These are phyloP conservation scores for Zaprionus vittiger DNA, from an alignment of 1,140 invertebrate species.

Conservation along the genomic window DNA sequence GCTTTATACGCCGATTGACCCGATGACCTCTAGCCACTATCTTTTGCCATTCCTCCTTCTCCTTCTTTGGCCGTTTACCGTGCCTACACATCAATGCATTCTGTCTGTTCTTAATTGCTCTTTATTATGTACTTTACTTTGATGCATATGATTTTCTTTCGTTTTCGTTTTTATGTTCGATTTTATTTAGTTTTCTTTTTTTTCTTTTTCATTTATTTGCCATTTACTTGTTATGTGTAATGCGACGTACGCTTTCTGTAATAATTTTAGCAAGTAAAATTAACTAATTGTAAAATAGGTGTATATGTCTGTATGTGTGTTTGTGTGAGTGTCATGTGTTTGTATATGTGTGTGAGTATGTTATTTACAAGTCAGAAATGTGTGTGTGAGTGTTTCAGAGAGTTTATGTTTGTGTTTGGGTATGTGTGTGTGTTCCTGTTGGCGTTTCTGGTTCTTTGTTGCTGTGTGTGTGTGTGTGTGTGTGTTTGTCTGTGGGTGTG, in stretches of 20 bases:
- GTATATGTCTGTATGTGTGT: conserved; percentile 35
- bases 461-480: conserved; percentile 2
- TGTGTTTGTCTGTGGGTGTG: conserved; percentile 26
- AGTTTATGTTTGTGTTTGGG: conserved; percentile 23
- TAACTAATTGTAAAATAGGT: conserved; percentile 78
- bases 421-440: conserved; percentile 29
- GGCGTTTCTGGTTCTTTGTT: not conserved
- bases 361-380: conserved; percentile 71
- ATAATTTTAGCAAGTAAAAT: conserved; percentile 69
- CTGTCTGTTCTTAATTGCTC: conserved; percentile 26
- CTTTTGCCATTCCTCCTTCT: conserved; percentile 36
- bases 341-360: conserved; percentile 37
- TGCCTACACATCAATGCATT: conserved; percentile 18
- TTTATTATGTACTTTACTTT: conserved; percentile 61
- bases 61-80: conserved; percentile 13
- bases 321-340: conserved; percentile 37
- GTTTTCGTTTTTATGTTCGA: conserved; percentile 40
- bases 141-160: conserved; percentile 69
- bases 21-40: conserved; percentile 33
- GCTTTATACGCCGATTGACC: conserved; percentile 28
- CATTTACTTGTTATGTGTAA: conserved; percentile 65
- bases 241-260: conserved; percentile 63
- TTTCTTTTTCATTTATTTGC: conserved; percentile 40
- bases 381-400: conserved; percentile 8
- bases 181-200: conserved; percentile 21